Evolutionary conservation across 2,888 invertebrate genomes (phyloP).

Genomic region (Lathronympha strigana): DNA sequence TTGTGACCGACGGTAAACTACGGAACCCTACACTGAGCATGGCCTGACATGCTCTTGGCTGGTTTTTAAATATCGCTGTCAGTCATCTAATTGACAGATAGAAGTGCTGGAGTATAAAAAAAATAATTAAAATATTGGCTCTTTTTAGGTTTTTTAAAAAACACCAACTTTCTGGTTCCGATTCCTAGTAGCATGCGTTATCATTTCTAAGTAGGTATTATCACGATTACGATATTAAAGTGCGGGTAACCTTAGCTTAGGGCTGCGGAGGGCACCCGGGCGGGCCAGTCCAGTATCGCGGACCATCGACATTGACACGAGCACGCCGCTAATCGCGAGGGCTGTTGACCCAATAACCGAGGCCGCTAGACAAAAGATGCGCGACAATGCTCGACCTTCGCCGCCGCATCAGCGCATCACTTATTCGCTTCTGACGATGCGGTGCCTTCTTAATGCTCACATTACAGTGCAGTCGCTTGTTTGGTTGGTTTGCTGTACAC

Average conservation of each 20-base stretch:
- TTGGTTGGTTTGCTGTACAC: background rate
- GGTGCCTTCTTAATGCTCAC: background rate
- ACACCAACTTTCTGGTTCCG: too few relatives aligned
- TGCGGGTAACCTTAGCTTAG: background rate
- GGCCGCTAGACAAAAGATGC: slow-evolving; percentile 54
- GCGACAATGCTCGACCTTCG: slow-evolving; percentile 56
- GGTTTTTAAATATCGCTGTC: too few relatives aligned
- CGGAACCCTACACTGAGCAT: too few relatives aligned
- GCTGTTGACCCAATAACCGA: slow-evolving; percentile 41
- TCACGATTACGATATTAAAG: background rate
- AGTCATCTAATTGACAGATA: too few relatives aligned
- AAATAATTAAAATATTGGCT: too few relatives aligned
- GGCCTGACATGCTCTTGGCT: too few relatives aligned
- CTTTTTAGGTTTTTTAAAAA: too few relatives aligned
- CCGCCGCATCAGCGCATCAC: slow-evolving; percentile 26
- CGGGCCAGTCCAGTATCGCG: slow-evolving; percentile 8
- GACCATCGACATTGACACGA: slow-evolving; percentile 36
- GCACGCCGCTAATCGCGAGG: slow-evolving; percentile 32
- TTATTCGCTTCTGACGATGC: slow-evolving; percentile 19
- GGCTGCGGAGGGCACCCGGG: background rate
- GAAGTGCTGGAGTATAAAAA: too few relatives aligned
- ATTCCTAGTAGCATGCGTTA: too few relatives aligned
- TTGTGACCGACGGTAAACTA: too few relatives aligned
- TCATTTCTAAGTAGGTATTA: too few relatives aligned
- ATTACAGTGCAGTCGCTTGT: background rate